A percentile compares a stretch with the other conserved stretches of the same genome.
Conservation (phyloP, 1,140 invertebrate genomes). For the Paracyclopina nana region DNA sequence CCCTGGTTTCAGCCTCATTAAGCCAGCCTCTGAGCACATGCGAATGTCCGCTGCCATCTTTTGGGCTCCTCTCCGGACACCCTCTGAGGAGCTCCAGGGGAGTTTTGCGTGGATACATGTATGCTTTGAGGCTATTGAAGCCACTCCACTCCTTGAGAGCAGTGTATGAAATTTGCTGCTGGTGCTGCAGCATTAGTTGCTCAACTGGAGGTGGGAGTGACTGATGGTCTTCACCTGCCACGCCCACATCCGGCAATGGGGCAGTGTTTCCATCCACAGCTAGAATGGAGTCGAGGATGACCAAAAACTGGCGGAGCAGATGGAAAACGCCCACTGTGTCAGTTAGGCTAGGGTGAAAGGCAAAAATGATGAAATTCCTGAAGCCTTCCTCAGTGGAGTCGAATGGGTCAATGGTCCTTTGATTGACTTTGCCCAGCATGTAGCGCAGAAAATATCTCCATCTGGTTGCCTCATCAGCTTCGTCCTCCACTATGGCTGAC, state of each 20-base stretch:
- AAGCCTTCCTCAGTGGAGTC: slow-evolving; percentile 2
- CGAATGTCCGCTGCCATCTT: no score
- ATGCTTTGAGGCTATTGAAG: background rate
- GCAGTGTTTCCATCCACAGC: background rate
- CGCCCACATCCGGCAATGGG: no score
- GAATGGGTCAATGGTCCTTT: slow-evolving; percentile 4
- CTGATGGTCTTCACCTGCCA: background rate
- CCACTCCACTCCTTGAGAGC: no score
- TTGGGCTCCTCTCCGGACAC: background rate
- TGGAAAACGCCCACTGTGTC: slow-evolving; percentile 4
- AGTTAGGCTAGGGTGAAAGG: slow-evolving; percentile 11
- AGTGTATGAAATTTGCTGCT: no score
- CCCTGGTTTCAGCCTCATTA: slow-evolving; percentile 2
- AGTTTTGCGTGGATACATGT: background rate
- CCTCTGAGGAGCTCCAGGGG: background rate
- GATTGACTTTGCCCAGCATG: slow-evolving; percentile 11
- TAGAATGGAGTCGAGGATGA: slow-evolving; percentile 5
- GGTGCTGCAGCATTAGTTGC: background rate
- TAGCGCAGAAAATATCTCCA: slow-evolving; percentile 8
- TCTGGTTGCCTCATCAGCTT: background rate
- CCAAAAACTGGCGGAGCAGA: slow-evolving; percentile 3
- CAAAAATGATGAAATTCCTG: slow-evolving; percentile 4
- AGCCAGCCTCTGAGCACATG: slow-evolving; percentile 12
- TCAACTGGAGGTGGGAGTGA: background rate
- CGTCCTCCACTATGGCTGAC: slow-evolving; percentile 2